phyloP scores from a whole-genome alignment of 2,888 invertebrate species.

The Papilio protenor region DNA sequence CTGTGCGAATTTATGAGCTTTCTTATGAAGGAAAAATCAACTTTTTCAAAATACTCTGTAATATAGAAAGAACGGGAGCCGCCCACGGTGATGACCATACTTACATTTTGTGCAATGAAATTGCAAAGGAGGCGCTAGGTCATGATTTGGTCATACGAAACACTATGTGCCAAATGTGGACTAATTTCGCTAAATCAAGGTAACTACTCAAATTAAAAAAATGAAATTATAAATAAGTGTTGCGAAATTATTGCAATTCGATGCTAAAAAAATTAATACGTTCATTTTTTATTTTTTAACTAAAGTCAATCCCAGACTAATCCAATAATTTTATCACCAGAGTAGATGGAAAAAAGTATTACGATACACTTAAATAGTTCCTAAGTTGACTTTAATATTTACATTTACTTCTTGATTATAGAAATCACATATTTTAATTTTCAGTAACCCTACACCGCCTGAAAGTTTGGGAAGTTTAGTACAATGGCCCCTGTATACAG shows the following conservation, averaged over 20 bases:
- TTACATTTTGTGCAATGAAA: constrained; percentile 48
- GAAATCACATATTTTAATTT: constrained; percentile 46
- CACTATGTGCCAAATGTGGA: constrained; percentile 62
- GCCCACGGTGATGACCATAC: constrained; percentile 58
- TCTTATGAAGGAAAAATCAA: constrained; percentile 57
- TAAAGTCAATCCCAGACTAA: too few species aligned
- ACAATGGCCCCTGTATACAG: constrained; percentile 53
- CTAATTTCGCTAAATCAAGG: constrained; percentile 64
- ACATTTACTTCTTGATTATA: too few species aligned
- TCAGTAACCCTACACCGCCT: constrained; percentile 55
- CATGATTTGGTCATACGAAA: constrained; percentile 49
- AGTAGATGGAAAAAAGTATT: neutral
- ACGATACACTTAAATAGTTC: too few species aligned
- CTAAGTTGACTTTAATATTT: too few species aligned
- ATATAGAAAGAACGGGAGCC: constrained; percentile 54
- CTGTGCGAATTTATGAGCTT: constrained; percentile 57
- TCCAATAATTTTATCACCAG: too few species aligned
- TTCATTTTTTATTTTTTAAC: too few species aligned
- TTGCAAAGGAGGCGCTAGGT: constrained; percentile 43
- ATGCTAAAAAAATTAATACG: too few species aligned
- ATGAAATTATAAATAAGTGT: too few species aligned
- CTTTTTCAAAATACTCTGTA: constrained; percentile 48
- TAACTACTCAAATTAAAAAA: too few species aligned
- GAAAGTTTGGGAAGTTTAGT: constrained; percentile 8
- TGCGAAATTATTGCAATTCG: too few species aligned